Evolutionary conservation across 2,797 vertebrate genomes (phyloP), one percentile per base, ranked within the genome.

Genomic region (Pseudocheirus occidentalis): DNA sequence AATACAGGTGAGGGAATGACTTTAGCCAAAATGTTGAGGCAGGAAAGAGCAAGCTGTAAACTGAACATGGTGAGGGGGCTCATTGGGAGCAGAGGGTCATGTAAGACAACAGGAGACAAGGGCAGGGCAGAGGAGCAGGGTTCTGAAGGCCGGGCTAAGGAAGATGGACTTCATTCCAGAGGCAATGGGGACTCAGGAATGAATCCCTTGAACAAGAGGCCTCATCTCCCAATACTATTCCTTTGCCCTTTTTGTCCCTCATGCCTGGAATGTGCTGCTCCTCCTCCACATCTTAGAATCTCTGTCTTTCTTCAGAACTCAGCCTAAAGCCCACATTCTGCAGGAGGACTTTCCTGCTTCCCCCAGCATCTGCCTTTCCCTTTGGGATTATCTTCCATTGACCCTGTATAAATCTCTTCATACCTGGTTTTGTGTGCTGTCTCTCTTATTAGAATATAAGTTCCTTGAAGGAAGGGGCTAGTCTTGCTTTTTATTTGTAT

Each of bases 91-190:
- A 24, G 66, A 81, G 16, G 18, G n/a, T 46, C 66, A 40, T 24
- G 21, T 6, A 73, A 14, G 40, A 27, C 18, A 59, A 53, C 52
- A 55, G 27, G 52, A 91, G 54, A 21, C 4, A 13, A 57, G 29
- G 24, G 14, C 34, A 52, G 55, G 31, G 0, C 14, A 53, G 31
- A 1, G 0, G 0, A 1, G 4, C 24, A 57, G 50, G 58, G 13
- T 11, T 34, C 28, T 5, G 1, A 13, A 31, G 52, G 9, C 53
- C 50, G 0, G 13, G 1, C 31, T 1, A 52, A 29, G 81, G 55
- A 93, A 28, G 0, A 0, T n/a, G 66, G 34, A 90, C 46, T n/a
- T 90, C n/a, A 1, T 53, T n/a, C 56, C 59, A 1, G 4, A 27
- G n/a, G 29, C 40, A 66, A 27, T 28, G 40, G 5, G 62, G 91